phyloP scores from a whole-genome alignment of 37 sponge, comb jelly and placozoan genomes.

The Mnemiopsis leidyi region DNA sequence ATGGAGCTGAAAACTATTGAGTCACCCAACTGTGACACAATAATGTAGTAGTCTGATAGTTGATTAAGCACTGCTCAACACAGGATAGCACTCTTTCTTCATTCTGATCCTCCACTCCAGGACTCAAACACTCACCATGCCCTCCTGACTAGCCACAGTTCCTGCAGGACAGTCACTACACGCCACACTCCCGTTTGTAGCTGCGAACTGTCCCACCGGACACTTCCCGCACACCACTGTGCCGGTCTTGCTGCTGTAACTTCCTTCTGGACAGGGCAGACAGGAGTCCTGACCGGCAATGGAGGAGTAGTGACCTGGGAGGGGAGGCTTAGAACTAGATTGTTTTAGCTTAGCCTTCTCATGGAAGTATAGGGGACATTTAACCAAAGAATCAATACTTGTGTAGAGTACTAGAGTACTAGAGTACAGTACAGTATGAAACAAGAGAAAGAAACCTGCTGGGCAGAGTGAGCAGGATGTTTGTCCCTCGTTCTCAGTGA shows the following conservation, averaged over 20 bases:
- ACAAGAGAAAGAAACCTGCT: not conserved
- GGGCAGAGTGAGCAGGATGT: not conserved
- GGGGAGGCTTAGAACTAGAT: too few species aligned
- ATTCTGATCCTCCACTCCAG: too few species aligned
- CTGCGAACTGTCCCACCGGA: not conserved
- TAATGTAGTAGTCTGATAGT: too few species aligned
- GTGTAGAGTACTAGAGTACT: too few species aligned
- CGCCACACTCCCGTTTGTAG: not conserved
- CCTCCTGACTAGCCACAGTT: not conserved
- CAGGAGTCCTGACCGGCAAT: not conserved
- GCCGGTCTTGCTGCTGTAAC: not conserved
- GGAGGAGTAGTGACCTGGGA: not conserved
- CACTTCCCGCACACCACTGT: not conserved
- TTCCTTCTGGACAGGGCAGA: not conserved
- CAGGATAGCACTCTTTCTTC: too few species aligned
- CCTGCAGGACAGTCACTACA: conserved; percentile 21
- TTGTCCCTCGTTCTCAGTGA: not conserved
- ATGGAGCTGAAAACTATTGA: too few species aligned
- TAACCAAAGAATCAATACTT: too few species aligned
- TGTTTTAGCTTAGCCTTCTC: too few species aligned
- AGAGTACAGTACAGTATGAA: too few species aligned
- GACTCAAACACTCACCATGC: not conserved
- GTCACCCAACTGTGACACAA: too few species aligned
- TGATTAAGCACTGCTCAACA: too few species aligned
- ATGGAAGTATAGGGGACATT: too few species aligned